phyloP scores from a whole-genome alignment of 2,888 invertebrate species.

The Melieria picta region DNA sequence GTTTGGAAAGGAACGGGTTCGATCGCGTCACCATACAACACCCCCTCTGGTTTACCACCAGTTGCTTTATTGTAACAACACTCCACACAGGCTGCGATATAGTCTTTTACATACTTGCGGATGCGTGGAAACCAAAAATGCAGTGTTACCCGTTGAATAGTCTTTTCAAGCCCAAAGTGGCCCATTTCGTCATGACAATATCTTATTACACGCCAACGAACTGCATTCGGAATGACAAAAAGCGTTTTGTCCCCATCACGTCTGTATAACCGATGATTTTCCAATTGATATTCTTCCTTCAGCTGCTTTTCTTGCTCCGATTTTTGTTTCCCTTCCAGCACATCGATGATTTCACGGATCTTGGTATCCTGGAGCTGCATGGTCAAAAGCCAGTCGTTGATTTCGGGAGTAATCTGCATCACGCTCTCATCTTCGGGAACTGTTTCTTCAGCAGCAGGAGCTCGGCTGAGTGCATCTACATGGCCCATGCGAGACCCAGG shows the following conservation, averaged over 20 bases:
- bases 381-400: conserved; percentile 39
- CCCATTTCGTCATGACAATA: conserved; percentile 15
- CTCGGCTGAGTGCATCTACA: conserved; percentile 37
- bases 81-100: conserved; percentile 26
- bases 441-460: conserved; percentile 18
- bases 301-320: conserved; percentile 11
- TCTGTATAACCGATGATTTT: conserved; percentile 20
- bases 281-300: conserved; percentile 20
- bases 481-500: conserved; percentile 32
- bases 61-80: conserved; percentile 35
- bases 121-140: conserved; percentile 29
- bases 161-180: conserved; percentile 8
- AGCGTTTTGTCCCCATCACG: not conserved
- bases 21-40: not conserved
- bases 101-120: conserved; percentile 30
- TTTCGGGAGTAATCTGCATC: conserved; percentile 16
- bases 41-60: conserved; percentile 22
- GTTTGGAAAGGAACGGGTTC: conserved; percentile 22
- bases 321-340: not conserved
- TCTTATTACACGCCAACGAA: conserved; percentile 4
- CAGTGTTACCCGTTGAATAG: conserved; percentile 11
- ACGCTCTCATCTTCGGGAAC: not conserved
- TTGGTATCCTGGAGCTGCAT: conserved; percentile 35
- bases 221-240: conserved; percentile 6
- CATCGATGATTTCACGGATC: conserved; percentile 15